Percentiles rank a stretch among this genome's conserved stretches.
Evolutionary conservation across 2,797 vertebrate genomes (phyloP).

Genomic region (Gallinago solitaria): DNA sequence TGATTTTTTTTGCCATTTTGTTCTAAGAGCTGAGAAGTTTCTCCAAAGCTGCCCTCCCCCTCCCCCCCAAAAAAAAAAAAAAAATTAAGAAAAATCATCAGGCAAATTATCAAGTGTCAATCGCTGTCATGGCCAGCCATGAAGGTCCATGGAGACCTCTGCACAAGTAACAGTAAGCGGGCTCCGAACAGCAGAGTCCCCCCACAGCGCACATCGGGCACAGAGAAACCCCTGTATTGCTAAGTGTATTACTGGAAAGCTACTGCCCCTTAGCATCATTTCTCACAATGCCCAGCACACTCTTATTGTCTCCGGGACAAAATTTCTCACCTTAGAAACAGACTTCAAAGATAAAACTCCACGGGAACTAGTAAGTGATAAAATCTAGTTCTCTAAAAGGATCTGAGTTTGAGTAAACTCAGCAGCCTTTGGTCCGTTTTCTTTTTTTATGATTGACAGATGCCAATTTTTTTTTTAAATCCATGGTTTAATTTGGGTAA

Average conservation of each 20-base stretch:
- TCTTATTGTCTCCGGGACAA: not conserved
- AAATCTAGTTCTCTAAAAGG: not conserved
- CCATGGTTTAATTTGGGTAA: not conserved
- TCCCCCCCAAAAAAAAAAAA: no score
- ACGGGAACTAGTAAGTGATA: not conserved
- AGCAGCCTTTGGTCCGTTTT: not conserved
- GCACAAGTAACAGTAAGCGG: rapidly evolving
- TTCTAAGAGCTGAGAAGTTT: not conserved
- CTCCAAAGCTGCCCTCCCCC: not conserved
- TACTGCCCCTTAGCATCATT: not conserved
- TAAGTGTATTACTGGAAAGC: not conserved
- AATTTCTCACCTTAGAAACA: not conserved
- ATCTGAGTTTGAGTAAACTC: not conserved
- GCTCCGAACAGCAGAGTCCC: not conserved
- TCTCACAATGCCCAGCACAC: not conserved
- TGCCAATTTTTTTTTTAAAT: not conserved
- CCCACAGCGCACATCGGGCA: not conserved
- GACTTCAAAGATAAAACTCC: not conserved
- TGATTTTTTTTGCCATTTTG: not conserved
- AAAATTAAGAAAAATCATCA: no score
- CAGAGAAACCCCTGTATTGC: not conserved
- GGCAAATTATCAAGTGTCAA: not conserved
- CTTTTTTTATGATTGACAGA: not conserved
- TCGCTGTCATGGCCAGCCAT: not conserved
- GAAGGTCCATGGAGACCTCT: rapidly evolving